Base-by-base conservation (phyloP, 2,113 vertebrate species). In the Odocoileus virginianus region DNA sequence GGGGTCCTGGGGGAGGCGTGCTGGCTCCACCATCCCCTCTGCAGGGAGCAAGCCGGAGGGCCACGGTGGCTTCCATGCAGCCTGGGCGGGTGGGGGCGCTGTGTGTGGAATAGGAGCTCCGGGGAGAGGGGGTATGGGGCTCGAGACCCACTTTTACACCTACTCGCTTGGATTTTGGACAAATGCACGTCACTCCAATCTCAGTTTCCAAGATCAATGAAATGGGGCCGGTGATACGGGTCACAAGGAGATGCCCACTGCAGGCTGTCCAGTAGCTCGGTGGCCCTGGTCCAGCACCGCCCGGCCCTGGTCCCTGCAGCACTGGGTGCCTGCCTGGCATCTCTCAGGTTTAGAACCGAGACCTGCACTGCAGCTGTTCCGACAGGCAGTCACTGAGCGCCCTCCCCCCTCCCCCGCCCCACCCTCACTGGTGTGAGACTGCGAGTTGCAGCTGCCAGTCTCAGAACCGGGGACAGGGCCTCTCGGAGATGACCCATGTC, bases 191-290 rank as follows among this genome's bases (percentile, higher is more conserved):
- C 16, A 36, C 52, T 13, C 52, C 2, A 40, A 25, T 23, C 7
- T 55, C 45, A 33, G 91, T 67, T 83, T 78, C n/a, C 6, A 28
- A 16, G 36, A 3, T 76, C 45, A 30, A 33, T 50, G 40, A 81
- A 54, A 4, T 54, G 30, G 52, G 54, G 60, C 30, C 25, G 7
- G 33, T 1, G 47, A 11, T 23, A 6, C 0, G 0, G 71, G 36
- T 61, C 40, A 36, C 6, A 2, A 21, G 60, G 16, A 23, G 27
- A 5, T 1, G 45, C 81, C 81, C 76, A 76, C 27, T 12, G 19
- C 3, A 4, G 52, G 28, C 15, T 16, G n/a, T 11, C 19, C 27
- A n/a, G 57, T 81, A 52, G 61, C 84, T 55, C 1, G 10, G 12
- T 13, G 28, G 58, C 67, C 27, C 67, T 54, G 36, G 67, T 74